Evolutionary conservation across 2,888 invertebrate species (phyloP), one percentile per base, ranked within the genome.

Genomic region (Eristalinus sepulchralis): DNA sequence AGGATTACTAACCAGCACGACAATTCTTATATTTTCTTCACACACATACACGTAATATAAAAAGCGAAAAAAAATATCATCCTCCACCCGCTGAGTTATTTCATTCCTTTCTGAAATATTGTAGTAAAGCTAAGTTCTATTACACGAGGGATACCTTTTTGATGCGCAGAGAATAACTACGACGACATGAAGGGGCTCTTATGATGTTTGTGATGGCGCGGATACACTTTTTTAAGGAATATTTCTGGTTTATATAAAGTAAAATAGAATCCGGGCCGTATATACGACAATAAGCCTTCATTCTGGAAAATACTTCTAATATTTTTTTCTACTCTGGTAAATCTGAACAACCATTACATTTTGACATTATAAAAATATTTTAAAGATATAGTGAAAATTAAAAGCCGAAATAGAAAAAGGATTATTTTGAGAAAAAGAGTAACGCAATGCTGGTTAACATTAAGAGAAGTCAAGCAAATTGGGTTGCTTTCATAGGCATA

Each of bases 201-300:
- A 71, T 60, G 81, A 81, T 76, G 67, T 76, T 81, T 84, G 76
- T 34, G 75, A 81, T 67, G 76, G 71, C 60, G 71, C 66, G 67
- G 76, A 53, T 34, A 64, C 63, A 59, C 39, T 64, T 60, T 71
- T 20, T 11, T 31, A 75, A 75, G 84, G 64, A 78, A 83, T 31
- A 72, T 24, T 57, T 73, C 31, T 59, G 63, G 39, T 64, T 79
- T 63, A 68, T 73, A 73, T 55, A 47, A 67, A 67, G 78, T 77
- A 66, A 76, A 62, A 80, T 71, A 76, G 53, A 66, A 47, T 47
- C 47, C 17, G 2, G 47, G 8, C 17, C 17, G 47, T 47, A 47
- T 20, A 8, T 47, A 47, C 17, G 17, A 67, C 67, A 72, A 72
- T 57, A 27, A 27, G 63, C 53, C 72, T 82, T 71, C 33, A 62